Evolutionary conservation across 2,888 invertebrate genomes (phyloP).

Genomic region (Aromia moschata): DNA sequence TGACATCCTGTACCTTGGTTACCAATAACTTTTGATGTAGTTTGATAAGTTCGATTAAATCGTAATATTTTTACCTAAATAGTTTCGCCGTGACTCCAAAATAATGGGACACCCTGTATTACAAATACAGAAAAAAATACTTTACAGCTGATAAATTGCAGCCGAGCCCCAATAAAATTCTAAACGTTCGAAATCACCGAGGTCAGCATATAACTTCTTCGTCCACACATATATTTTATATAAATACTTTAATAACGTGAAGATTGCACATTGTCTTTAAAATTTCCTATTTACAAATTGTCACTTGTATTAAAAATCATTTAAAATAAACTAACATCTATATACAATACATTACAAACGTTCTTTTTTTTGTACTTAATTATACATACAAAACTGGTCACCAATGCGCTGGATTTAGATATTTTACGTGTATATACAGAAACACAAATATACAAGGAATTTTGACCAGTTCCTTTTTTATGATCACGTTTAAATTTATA

Average conservation of each 20-base stretch:
- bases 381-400: conserved; percentile 56
- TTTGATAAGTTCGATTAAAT: no score
- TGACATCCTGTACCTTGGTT: no score
- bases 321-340: conserved; percentile 60
- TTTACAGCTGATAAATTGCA: conserved; percentile 14
- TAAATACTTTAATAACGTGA: conserved; percentile 49
- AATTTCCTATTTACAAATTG: conserved; percentile 54
- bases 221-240: conserved; percentile 41
- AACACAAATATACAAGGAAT: conserved; percentile 50
- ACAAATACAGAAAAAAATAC: no score
- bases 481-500: conserved; percentile 50
- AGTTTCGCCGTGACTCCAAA: no score
- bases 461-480: conserved; percentile 46
- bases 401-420: conserved; percentile 46
- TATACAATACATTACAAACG: conserved; percentile 61
- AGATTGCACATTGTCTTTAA: conserved; percentile 57
- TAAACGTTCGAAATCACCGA: conserved; percentile 12
- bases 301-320: conserved; percentile 57
- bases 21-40: no score
- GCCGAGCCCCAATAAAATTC: conserved; percentile 19
- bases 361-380: conserved; percentile 61
- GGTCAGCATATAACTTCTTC: conserved; percentile 34
- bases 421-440: conserved; percentile 49
- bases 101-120: no score
- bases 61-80: no score